These are phyloP conservation scores for Poeciliopsis paucimaculata DNA, from an alignment of 2,797 vertebrate species.

Conservation along the genomic window DNA sequence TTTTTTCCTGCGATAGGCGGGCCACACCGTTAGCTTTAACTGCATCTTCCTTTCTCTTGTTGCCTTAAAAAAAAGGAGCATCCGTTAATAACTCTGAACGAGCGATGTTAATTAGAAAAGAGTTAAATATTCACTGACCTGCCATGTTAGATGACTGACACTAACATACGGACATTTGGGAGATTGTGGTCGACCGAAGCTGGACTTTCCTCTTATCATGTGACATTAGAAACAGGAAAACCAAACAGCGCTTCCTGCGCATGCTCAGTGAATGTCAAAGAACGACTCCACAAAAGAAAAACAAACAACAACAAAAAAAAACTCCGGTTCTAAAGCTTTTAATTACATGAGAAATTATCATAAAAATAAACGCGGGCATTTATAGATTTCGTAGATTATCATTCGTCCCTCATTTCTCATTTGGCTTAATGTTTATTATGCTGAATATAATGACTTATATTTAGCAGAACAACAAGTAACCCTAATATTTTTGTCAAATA, in stretches of 20 bases:
- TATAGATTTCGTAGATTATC: constrained; percentile 22
- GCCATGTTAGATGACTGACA: constrained; percentile 54
- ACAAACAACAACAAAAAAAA: not conserved
- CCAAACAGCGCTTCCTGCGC: constrained; percentile 46
- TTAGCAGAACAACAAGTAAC: constrained; percentile 8
- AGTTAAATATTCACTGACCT: constrained; percentile 63
- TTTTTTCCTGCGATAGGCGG: constrained; percentile 36
- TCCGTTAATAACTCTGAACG: rapidly evolving
- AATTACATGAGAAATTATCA: constrained; percentile 38
- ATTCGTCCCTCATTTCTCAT: not conserved
- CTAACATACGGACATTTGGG: constrained; percentile 21
- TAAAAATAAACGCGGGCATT: constrained; percentile 56
- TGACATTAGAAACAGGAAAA: constrained; percentile 61
- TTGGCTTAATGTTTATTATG: not conserved
- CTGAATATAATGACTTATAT: constrained; percentile 1
- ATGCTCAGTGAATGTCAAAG: constrained; percentile 47
- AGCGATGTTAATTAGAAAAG: not conserved
- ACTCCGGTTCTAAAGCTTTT: constrained; percentile 40
- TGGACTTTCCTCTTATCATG: constrained; percentile 52
- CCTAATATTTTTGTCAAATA: constrained; percentile 4
- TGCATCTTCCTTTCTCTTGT: not conserved
- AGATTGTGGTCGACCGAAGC: constrained; percentile 36
- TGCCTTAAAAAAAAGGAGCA: not conserved
- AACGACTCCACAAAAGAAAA: not conserved
- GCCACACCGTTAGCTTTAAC: constrained; percentile 42